A percentile compares a stretch with the other conserved stretches of the same genome.
These are phyloP conservation scores for Tragelaphus oryx DNA, from an alignment of 2,797 vertebrate species.

Conservation along the genomic window DNA sequence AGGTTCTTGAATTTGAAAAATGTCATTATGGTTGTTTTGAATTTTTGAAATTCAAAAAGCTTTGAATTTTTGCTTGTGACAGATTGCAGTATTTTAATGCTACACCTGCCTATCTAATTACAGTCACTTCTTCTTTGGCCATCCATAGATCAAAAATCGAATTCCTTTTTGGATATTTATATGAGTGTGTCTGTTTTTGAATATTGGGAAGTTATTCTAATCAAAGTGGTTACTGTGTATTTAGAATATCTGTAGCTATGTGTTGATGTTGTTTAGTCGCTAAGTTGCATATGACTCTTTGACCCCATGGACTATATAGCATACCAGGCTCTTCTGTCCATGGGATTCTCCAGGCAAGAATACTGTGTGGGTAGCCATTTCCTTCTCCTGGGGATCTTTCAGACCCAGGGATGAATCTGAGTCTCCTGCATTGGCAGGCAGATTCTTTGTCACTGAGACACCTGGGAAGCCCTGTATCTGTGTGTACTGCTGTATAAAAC, in stretches of 20 bases:
- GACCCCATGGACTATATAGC: background rate
- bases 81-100: background rate
- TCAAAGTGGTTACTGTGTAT: background rate
- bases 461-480: background rate
- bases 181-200: background rate
- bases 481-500: background rate
- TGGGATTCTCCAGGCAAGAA: background rate
- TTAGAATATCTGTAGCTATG: background rate
- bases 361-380: background rate
- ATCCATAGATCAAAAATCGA: background rate
- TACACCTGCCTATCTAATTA: background rate
- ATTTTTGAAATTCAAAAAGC: background rate
- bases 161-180: background rate
- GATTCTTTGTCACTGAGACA: background rate
- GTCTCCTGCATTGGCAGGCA: background rate
- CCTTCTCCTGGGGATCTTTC: background rate
- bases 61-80: conserved; percentile 3
- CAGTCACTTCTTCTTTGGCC: background rate
- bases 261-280: background rate
- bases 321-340: background rate
- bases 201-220: background rate
- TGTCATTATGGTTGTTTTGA: background rate
- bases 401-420: background rate
- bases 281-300: background rate
- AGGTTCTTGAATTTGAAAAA: background rate